phyloP scores from a whole-genome alignment of 2,797 vertebrate species.

The Scleropages formosus region DNA sequence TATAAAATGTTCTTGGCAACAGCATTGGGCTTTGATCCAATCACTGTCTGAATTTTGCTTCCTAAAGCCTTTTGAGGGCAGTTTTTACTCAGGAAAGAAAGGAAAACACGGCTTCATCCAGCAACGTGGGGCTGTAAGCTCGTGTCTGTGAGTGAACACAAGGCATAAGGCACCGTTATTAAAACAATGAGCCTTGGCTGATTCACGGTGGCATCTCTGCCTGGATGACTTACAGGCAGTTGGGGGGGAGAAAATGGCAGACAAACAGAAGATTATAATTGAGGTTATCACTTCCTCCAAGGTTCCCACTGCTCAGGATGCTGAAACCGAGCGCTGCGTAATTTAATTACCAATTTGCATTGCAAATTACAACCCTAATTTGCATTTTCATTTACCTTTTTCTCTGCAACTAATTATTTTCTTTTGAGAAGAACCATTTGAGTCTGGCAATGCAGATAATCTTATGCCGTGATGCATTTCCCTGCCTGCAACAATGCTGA shows the following conservation, averaged over 20 bases:
- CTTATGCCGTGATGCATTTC: conserved; percentile 41
- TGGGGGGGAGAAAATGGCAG: background rate
- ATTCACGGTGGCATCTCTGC: conserved; percentile 40
- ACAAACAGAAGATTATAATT: conserved; percentile 54
- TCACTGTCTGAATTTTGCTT: no score
- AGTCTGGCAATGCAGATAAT: conserved; percentile 44
- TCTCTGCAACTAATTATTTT: conserved; percentile 64
- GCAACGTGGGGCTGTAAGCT: background rate
- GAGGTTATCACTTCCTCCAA: conserved; percentile 58
- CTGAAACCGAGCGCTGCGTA: conserved; percentile 59
- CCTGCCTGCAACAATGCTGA: conserved; percentile 40
- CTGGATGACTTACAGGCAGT: conserved; percentile 34
- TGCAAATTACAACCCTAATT: conserved; percentile 66
- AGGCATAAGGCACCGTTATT: conserved; percentile 44
- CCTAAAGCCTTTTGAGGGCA: no score
- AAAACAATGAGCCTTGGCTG: conserved; percentile 39
- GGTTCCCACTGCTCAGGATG: conserved; percentile 47
- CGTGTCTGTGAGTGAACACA: conserved; percentile 29
- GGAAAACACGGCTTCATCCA: background rate
- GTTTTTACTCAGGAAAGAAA: no score
- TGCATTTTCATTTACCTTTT: conserved; percentile 65
- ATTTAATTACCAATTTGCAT: conserved; percentile 71
- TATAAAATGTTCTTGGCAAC: background rate
- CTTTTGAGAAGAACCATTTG: conserved; percentile 51
- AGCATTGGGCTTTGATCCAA: no score